Base-by-base conservation (phyloP, 2,888 invertebrate genomes). In the Subacronicta megacephala region DNA sequence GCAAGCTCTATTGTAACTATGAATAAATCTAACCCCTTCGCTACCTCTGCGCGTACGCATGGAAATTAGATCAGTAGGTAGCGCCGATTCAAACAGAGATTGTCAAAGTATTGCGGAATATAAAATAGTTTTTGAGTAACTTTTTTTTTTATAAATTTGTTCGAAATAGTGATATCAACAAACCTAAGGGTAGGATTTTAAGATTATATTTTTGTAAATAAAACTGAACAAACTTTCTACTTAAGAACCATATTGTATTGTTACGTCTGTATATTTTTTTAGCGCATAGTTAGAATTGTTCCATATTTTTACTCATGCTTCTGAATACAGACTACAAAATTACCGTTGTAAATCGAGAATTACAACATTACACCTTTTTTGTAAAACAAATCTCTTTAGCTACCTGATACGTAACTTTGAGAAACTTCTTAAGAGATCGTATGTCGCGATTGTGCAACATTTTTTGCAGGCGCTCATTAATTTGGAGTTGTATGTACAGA, bases 51-150 rank as follows among this genome's bases (percentile, higher is more conserved):
- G 92, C 83, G 75, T 65, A 82, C 93, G 93, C 93, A 94, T 94
- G 94, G 94, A 94, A 94, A 94, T 94, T 93, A 94, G 94, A 94
- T 93, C 94, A 94, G 91, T 93, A 91, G 92, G 92, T 90, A 93
- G 90, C 87, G 73, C 73, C 68, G 68, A 72, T 62, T 64, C 54
- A 31, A 45, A 56, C 65, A 65, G 70, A 12, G 92, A 59, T 56
- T 80, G 81, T 85, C 90, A 93, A 94, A 87, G 75, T 88, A 74
- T 73, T 45, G 2, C 7, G 10, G 29, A 33, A 9, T 18, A 17
- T 4, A 23, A 23, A 10, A 16, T 3, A 5, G 10, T 10, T 3
- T 37, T 17, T n/a, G n/a, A n/a, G n/a, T n/a, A n/a, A n/a, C 0
- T 6, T 31, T 3, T 13, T 42, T 31, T 29, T 29, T 12, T 26